phyloP scores from a whole-genome alignment of 2,797 vertebrate genomes.

The Dicrostonyx torquatus region DNA sequence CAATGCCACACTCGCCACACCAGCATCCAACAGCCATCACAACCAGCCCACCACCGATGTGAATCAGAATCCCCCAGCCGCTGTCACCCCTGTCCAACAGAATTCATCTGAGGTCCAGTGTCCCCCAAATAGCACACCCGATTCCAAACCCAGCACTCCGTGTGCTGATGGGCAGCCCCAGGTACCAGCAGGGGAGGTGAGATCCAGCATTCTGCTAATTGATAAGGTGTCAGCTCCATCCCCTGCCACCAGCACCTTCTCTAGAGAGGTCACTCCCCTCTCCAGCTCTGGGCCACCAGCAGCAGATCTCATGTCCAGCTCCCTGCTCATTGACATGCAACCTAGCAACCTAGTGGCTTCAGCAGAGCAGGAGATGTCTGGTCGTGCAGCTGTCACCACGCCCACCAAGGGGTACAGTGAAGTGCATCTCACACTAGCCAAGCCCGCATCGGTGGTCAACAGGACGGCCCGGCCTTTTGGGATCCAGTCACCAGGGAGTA shows the following conservation, averaged over 20 bases:
- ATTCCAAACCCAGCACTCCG: slow-evolving; percentile 42
- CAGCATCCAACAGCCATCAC: slow-evolving; percentile 44
- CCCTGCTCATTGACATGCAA: slow-evolving; percentile 65
- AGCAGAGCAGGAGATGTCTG: slow-evolving; percentile 35
- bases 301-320: slow-evolving; percentile 66
- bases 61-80: slow-evolving; percentile 67
- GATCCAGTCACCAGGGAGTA: slow-evolving; percentile 70
- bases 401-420: slow-evolving; percentile 86
- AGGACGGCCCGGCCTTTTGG: slow-evolving; percentile 96
- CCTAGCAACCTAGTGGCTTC: not conserved
- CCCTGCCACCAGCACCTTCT: slow-evolving; percentile 26
- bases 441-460: slow-evolving; percentile 90
- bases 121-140: not conserved
- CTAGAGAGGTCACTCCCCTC: slow-evolving; percentile 60
- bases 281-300: not conserved
- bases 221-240: slow-evolving; percentile 50
- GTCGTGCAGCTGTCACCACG: slow-evolving; percentile 78
- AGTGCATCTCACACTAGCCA: slow-evolving; percentile 88
- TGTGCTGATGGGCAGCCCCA: slow-evolving; percentile 26
- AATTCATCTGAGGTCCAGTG: slow-evolving; percentile 50
- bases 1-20: not conserved
- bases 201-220: slow-evolving; percentile 21
- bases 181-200: not conserved
- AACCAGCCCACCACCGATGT: slow-evolving; percentile 49
- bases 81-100: not conserved